Percentiles rank a stretch among this genome's conserved stretches.
Evolutionary conservation across 2,888 invertebrate genomes (phyloP).

Genomic region (Mythimna vitellina): DNA sequence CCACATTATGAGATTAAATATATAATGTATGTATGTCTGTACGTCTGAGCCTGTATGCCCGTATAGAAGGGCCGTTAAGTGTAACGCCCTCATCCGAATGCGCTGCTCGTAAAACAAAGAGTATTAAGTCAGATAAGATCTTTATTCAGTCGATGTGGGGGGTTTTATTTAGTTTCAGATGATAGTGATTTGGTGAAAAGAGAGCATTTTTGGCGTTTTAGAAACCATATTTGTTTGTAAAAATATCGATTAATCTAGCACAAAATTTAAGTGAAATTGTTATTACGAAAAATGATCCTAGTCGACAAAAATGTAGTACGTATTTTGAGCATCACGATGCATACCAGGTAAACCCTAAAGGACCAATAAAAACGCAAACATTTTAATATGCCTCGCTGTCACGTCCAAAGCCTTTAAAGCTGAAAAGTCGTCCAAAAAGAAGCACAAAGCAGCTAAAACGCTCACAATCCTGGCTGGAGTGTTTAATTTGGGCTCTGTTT

Average conservation of each 20-base stretch:
- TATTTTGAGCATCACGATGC: neutral
- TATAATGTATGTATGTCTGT: conserved; percentile 55
- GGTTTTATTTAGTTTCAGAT: conserved; percentile 39
- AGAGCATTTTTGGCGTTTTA: neutral
- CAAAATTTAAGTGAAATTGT: neutral
- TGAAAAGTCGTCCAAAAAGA: conserved; percentile 40
- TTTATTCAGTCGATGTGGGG: conserved; percentile 41
- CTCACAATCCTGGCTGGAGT: conserved; percentile 42
- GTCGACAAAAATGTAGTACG: neutral
- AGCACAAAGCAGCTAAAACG: conserved; percentile 49
- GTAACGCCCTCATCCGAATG: conserved; percentile 67
- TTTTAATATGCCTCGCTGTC: conserved; percentile 41
- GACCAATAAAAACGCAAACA: conserved; percentile 21
- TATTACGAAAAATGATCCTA: neutral
- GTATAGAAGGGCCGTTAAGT: conserved; percentile 65
- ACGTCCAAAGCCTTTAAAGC: conserved; percentile 39
- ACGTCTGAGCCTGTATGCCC: conserved; percentile 8
- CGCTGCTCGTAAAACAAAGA: conserved; percentile 74
- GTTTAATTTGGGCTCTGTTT: conserved; percentile 67
- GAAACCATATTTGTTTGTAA: neutral
- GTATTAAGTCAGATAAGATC: conserved; percentile 64
- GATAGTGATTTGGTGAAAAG: conserved; percentile 30
- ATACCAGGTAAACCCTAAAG: conserved; percentile 6
- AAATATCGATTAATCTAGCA: neutral
- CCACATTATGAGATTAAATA: conserved; percentile 54